A percentile compares a stretch with the other conserved stretches of the same genome.
phyloP scores from a whole-genome alignment of 2,888 invertebrate genomes.

The Atethmia centrago region DNA sequence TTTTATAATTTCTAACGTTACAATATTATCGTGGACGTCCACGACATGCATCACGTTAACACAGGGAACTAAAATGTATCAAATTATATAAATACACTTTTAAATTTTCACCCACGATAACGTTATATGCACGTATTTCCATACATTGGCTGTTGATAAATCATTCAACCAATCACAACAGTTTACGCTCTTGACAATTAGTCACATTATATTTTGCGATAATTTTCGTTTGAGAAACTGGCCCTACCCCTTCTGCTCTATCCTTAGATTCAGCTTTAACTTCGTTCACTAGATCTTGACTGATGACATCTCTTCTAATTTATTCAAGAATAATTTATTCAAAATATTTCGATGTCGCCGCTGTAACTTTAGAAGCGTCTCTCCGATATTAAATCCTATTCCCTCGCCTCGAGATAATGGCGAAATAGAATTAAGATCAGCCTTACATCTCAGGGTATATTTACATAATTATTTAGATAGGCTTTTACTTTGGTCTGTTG shows the following conservation, averaged over 20 bases:
- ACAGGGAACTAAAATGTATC: too few species aligned
- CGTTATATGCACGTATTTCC: too few species aligned
- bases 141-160: too few species aligned
- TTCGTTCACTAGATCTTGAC: neutral
- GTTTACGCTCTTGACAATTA: neutral
- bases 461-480: constrained; percentile 73
- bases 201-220: neutral
- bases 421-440: constrained; percentile 77
- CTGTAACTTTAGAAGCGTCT: constrained; percentile 65
- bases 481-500: constrained; percentile 55
- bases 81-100: too few species aligned
- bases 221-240: neutral
- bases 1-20: too few species aligned
- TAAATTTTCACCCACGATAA: too few species aligned
- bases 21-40: too few species aligned
- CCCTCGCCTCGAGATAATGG: constrained; percentile 73
- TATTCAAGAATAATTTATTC: constrained; percentile 36
- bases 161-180: neutral
- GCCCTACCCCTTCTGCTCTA: neutral
- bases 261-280: neutral
- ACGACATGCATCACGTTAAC: too few species aligned
- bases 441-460: constrained; percentile 69
- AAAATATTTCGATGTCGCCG: constrained; percentile 45
- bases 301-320: constrained; percentile 19
- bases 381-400: constrained; percentile 74